These are phyloP conservation scores for Lithobates pipiens DNA, from an alignment of 2,797 vertebrate species.

Conservation along the genomic window DNA sequence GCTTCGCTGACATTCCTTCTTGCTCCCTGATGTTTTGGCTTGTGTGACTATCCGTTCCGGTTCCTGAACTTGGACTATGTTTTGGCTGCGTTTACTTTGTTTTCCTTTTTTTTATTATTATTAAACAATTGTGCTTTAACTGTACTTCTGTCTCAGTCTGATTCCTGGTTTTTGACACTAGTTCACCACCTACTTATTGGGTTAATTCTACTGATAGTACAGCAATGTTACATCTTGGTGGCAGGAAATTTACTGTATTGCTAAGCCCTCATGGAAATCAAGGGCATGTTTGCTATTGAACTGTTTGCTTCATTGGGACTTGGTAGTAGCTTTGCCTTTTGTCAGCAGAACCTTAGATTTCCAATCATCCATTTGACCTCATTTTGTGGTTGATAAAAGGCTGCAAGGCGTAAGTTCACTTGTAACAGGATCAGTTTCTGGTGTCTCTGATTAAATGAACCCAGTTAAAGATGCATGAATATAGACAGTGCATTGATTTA, in stretches of 20 bases:
- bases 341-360: conserved; percentile 54
- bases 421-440: conserved; percentile 44
- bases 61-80: too few species aligned
- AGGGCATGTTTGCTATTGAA: conserved; percentile 58
- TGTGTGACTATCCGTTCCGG: too few species aligned
- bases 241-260: conserved; percentile 34
- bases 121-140: too few species aligned
- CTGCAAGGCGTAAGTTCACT: conserved; percentile 45
- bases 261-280: conserved; percentile 49
- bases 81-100: too few species aligned
- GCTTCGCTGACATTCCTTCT: too few species aligned
- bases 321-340: conserved; percentile 43
- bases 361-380: conserved; percentile 57
- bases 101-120: too few species aligned
- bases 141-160: too few species aligned
- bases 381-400: conserved; percentile 50
- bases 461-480: conserved; percentile 30
- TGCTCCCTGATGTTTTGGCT: too few species aligned
- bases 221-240: conserved; percentile 4
- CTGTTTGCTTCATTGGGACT: conserved; percentile 42
- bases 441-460: conserved; percentile 37
- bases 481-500: conserved; percentile 32
- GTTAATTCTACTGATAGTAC: neutral
- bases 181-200: too few species aligned
- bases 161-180: too few species aligned